Evolutionary conservation across 2,888 invertebrate species (phyloP), one percentile per base, ranked within the genome.

Genomic region (Synergus laeviventris): DNA sequence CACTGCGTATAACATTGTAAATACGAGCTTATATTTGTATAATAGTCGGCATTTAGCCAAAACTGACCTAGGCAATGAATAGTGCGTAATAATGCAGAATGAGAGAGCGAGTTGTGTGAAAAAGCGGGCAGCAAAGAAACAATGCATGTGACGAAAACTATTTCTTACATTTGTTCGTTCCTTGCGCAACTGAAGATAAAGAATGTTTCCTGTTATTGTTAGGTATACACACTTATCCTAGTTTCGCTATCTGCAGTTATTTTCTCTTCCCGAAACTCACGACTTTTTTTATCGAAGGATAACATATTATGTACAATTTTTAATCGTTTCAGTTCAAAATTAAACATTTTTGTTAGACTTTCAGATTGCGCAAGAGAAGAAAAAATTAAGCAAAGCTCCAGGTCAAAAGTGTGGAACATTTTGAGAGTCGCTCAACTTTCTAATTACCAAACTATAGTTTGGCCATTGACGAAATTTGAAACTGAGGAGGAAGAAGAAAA

Each of bases 161-260:
- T 70, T 70, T 70, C 70, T 70, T 70, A 42, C 24, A 66, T 70
- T 70, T 70, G 45, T 24, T 42, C 21, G n/a, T 31, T 49, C 16
- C 70, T 70, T 70, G 70, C 70, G 49, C 70, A 70, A 70, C n/a
- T 21, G n/a, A 66, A 70, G 70, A 70, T 70, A 70, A 70, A 70
- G 45, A 70, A 70, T 70, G 49, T 70, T 70, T 70, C 70, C 70
- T 70, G 70, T 70, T 70, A 49, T 70, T 70, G 70, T 70, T 70
- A 39, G 24, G 42, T 45, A 64, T 64, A 45, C 49, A 49, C 70
- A 70, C 42, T 49, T 70, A 70, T 70, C 70, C 70, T 70, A 70
- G 45, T 70, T 70, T 70, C 49, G 36, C 70, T 70, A 70, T 70
- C 70, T 70, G 24, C 16, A 12, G 18, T 18, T 42, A 64, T 64